Base-by-base conservation (phyloP, 2,113 vertebrate species). In the Pomatorhinus ruficollis region DNA sequence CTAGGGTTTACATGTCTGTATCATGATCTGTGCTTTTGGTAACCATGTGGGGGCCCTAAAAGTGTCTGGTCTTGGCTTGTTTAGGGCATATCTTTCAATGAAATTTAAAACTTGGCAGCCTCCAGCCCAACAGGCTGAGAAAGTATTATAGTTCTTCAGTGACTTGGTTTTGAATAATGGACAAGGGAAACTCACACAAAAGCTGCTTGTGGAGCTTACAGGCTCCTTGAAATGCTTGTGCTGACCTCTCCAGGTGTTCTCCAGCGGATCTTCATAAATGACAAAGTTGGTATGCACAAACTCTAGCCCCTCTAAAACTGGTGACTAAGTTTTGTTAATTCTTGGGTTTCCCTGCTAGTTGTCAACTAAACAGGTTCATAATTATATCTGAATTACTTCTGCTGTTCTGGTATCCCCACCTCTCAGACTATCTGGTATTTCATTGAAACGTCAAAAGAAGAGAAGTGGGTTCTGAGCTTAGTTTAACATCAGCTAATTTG, bases 351-450 rank as follows among this genome's bases (percentile, higher is more conserved):
- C 56, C 44, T 80, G 18, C 45, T 61, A 68, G 30, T 35, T 92
- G 75, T 75, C 72, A 88, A 39, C 44, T 63, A 31, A 77, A 65
- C 0, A 0, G 39, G 22, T 77, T 93, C 79, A 23, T 87, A 81
- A 78, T 75, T 70, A 12, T 25, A 23, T 70, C 89, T 80, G 74
- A 71, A 80, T 85, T 91, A 44, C n/a, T 86, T 86, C 39, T 85
- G 47, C 39, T 87, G 44, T 92, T 92, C 52, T 83, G 44, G 24
- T 66, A 45, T 61, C 84, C 78, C 56, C 81, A 63, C n/a, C 31
- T 90, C 76, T 94, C 86, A 93, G 78, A 64, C 53, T 87, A 42
- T 70, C 50, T 93, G 88, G 30, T 86, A 93, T 88, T 95, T 95
- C 70, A 44, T 1, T 94, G 89, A 93, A 87, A 93, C 84, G 54